Base-by-base conservation (phyloP, 2,888 invertebrate species). In the Nasonia oneida region DNA sequence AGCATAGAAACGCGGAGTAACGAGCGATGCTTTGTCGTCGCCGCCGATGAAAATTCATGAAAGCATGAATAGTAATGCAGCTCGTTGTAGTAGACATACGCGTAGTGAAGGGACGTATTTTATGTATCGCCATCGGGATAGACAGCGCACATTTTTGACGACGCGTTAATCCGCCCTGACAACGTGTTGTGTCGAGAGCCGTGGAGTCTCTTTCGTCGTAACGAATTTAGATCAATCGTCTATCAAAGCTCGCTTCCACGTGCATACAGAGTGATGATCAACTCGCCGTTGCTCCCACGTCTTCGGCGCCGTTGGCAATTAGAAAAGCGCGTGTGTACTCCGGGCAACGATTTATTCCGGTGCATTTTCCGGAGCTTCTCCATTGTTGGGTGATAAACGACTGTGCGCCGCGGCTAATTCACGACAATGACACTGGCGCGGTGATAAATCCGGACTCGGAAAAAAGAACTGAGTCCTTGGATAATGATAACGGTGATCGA, bases 51-150 rank as follows among this genome's bases (percentile, higher is more conserved):
- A 92, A 92, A 92, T 92, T 91, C 91, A 92, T 91, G 91, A 90
- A 90, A 91, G 90, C 90, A 92, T 91, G 91, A 93, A 92, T 92
- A 92, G 90, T 90, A 91, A 91, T 89, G 89, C 86, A 29, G 1
- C 79, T 42, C 79, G 78, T 70, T 50, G 50, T 47, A 47, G 50
- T 12, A 47, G 47, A 47, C 12, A 50, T 67, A 39, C 18, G 47
- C n/a, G 29, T 23, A 18, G 33, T 37, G 14, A 10, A 57, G 33
- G 6, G 53, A 37, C 47, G 29, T 80, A 29, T 81, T 81, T 39
- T 47, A 53, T 57, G 37, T 67, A 29, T 53, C 15, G 57, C 18
- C 29, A 39, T 37, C 4, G 4, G 37, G 37, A 37, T 37, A 5
- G 23, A 14, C 57, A 23, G 57, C 64, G 8, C 64, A 29, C 37